These are phyloP conservation scores for Antheraea mylitta DNA, from an alignment of 1,140 invertebrate species.

Conservation along the genomic window DNA sequence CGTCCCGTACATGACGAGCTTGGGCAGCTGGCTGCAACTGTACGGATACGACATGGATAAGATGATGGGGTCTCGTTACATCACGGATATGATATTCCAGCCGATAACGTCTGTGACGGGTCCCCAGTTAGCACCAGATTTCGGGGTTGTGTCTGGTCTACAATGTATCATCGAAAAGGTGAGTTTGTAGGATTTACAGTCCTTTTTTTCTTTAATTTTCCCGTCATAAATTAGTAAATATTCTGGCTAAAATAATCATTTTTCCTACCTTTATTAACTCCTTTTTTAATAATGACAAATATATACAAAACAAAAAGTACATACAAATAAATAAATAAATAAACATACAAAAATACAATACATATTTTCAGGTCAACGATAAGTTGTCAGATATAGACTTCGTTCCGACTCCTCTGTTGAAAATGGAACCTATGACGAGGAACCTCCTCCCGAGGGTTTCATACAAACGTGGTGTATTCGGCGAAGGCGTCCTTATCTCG, in stretches of 20 bases:
- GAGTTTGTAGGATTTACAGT: slow-evolving; percentile 22
- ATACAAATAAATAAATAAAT: too few species aligned
- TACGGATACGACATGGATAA: slow-evolving; percentile 93
- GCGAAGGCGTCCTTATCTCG: slow-evolving; percentile 93
- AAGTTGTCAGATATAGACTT: slow-evolving; percentile 91
- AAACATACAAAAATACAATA: too few species aligned
- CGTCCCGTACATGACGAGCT: slow-evolving; percentile 90
- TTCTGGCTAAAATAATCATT: too few species aligned
- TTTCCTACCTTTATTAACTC: too few species aligned
- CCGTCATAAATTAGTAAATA: too few species aligned
- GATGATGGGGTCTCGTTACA: slow-evolving; percentile 91
- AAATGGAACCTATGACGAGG: slow-evolving; percentile 89
- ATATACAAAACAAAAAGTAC: too few species aligned
- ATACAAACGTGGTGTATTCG: slow-evolving; percentile 91
- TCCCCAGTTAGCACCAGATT: slow-evolving; percentile 88
- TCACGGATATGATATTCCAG: slow-evolving; percentile 86
- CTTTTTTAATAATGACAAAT: too few species aligned
- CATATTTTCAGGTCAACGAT: slow-evolving; percentile 83
- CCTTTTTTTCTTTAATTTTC: too few species aligned
- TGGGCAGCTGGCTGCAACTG: slow-evolving; percentile 90
- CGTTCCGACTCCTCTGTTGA: slow-evolving; percentile 88
- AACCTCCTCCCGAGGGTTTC: slow-evolving; percentile 89
- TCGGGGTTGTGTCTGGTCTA: slow-evolving; percentile 92
- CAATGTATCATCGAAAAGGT: slow-evolving; percentile 92
- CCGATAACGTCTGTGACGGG: slow-evolving; percentile 88